These are phyloP conservation scores for Rhineura floridana DNA, from an alignment of 2,113 vertebrate genomes.

Conservation along the genomic window DNA sequence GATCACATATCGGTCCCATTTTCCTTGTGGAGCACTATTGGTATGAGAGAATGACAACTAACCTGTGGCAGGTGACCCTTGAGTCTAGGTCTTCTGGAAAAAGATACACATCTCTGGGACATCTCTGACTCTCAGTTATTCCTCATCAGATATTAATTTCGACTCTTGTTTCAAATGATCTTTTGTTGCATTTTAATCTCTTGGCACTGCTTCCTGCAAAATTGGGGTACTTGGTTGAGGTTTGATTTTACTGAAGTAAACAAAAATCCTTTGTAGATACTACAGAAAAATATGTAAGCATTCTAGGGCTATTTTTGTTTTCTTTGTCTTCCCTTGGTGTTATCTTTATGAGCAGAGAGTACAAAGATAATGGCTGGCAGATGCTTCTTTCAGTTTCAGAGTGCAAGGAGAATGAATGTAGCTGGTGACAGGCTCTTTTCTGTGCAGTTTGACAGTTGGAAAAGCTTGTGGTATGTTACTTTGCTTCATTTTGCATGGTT, in stretches of 20 bases:
- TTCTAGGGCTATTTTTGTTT: neutral
- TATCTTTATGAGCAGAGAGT: neutral
- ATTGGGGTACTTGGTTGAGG: neutral
- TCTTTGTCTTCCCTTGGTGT: neutral
- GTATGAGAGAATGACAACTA: neutral
- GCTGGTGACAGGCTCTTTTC: conserved; percentile 54
- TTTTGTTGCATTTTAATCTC: neutral
- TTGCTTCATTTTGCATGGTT: conserved; percentile 7
- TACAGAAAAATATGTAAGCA: neutral
- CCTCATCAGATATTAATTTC: neutral
- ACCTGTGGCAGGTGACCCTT: neutral
- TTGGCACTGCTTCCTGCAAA: neutral
- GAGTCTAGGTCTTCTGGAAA: neutral
- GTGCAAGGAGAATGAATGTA: conserved; percentile 39
- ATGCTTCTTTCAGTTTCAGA: conserved; percentile 55
- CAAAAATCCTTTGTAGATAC: neutral
- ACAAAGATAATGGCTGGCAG: conserved; percentile 50
- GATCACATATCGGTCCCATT: neutral
- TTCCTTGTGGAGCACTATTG: neutral
- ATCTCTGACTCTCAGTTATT: neutral
- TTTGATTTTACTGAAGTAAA: neutral
- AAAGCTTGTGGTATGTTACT: conserved; percentile 48
- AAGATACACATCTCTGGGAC: neutral
- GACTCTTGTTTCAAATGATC: neutral
- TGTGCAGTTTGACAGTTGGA: conserved; percentile 26